Evolutionary conservation across 2,888 invertebrate species (phyloP).

Genomic region (Copidosoma aretas): DNA sequence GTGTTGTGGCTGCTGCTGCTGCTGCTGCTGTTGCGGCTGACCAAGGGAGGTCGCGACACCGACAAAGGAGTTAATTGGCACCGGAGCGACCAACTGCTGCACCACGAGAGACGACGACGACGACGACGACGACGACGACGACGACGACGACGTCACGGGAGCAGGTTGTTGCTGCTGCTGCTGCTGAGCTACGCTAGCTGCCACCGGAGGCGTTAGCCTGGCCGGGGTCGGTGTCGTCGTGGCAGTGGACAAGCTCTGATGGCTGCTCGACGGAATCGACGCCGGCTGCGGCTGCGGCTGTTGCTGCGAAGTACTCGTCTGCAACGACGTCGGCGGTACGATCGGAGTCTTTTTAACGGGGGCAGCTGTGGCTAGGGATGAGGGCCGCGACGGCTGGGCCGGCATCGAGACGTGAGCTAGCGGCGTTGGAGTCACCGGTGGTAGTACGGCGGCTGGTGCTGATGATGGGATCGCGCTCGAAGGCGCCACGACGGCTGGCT

Average conservation of each 20-base stretch:
- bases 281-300: slow-evolving; percentile 6
- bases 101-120: slow-evolving; percentile 56
- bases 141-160: no score
- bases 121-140: no score
- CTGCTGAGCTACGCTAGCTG: slow-evolving; percentile 24
- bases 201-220: slow-evolving; percentile 16
- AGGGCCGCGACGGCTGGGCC: slow-evolving; percentile 57
- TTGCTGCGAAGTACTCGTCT: slow-evolving; percentile 15
- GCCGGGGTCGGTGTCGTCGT: slow-evolving; percentile 12
- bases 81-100: slow-evolving; percentile 52
- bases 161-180: slow-evolving; percentile 37
- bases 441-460: slow-evolving; percentile 39
- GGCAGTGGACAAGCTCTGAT: not conserved
- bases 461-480: slow-evolving; percentile 56
- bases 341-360: slow-evolving; percentile 57
- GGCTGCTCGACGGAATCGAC: slow-evolving; percentile 15
- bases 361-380: slow-evolving; percentile 59
- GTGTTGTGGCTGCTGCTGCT: slow-evolving; percentile 18
- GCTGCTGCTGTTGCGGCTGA: no score
- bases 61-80: slow-evolving; percentile 55
- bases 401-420: slow-evolving; percentile 57
- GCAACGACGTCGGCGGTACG: slow-evolving; percentile 2
- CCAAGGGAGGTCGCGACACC: slow-evolving; percentile 48
- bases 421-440: slow-evolving; percentile 57
- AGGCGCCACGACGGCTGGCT: slow-evolving; percentile 65